Conservation (phyloP, 35 echinoderm and acorn worm species). For the Hemicentrotus pulcherrimus region DNA sequence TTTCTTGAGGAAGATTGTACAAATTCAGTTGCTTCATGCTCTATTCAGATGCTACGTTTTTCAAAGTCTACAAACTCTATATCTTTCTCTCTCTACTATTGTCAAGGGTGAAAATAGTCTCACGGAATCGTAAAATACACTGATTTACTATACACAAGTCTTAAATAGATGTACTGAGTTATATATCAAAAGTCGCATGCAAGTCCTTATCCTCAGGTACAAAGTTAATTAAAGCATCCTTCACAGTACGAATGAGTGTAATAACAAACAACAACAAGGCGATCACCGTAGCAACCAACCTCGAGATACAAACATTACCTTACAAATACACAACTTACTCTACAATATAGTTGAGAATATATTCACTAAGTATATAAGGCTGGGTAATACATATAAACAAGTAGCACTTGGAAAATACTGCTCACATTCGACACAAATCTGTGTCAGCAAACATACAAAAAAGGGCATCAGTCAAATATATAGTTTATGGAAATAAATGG, state of each 20-base stretch:
- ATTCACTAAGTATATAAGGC: slow-evolving; percentile 23
- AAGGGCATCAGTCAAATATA: background rate
- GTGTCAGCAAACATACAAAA: background rate
- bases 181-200: slow-evolving; percentile 47
- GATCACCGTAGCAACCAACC: background rate
- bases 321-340: slow-evolving; percentile 30
- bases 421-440: background rate
- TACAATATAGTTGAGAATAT: slow-evolving; percentile 9
- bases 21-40: background rate
- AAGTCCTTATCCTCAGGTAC: background rate
- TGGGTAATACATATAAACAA: slow-evolving; percentile 1
- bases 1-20: too few relatives aligned
- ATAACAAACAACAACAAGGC: slow-evolving; percentile 23
- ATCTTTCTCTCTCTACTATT: background rate
- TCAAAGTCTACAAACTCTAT: background rate
- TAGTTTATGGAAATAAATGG: background rate
- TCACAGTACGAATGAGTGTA: slow-evolving; percentile 46
- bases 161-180: slow-evolving; percentile 51
- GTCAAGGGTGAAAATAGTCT: background rate
- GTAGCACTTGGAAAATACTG: slow-evolving; percentile 36
- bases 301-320: slow-evolving; percentile 5
- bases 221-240: slow-evolving; percentile 47
- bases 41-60: background rate
- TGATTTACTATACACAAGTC: slow-evolving; percentile 1
- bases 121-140: background rate